Percentiles rank a stretch among this genome's conserved stretches.
These are phyloP conservation scores for Nymphicus hollandicus DNA, from an alignment of 2,113 vertebrate species.

Conservation along the genomic window DNA sequence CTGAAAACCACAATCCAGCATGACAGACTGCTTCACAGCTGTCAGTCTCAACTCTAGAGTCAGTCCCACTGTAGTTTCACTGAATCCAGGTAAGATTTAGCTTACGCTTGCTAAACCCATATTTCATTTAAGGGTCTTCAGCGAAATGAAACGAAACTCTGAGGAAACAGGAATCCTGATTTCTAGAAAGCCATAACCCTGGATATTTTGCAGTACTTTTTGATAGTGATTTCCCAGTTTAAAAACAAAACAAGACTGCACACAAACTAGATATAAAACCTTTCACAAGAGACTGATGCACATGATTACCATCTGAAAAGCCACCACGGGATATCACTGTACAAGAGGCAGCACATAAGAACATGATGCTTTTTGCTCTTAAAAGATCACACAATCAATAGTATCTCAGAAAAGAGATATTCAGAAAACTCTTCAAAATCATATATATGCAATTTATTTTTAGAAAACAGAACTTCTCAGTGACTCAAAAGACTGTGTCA, in stretches of 20 bases:
- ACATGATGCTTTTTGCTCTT: background rate
- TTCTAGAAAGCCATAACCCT: background rate
- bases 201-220: background rate
- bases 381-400: background rate
- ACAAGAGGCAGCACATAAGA: rapidly evolving
- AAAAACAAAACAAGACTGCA: background rate
- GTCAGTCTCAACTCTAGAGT: background rate
- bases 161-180: background rate
- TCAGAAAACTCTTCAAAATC: background rate
- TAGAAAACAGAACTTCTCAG: background rate
- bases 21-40: background rate
- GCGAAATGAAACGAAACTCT: background rate
- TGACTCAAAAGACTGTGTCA: background rate
- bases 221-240: background rate
- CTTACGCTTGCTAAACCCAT: background rate
- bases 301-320: background rate
- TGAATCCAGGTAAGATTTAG: background rate
- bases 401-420: background rate
- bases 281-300: background rate
- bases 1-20: background rate
- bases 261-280: background rate
- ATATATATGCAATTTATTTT: background rate
- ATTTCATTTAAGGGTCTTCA: background rate
- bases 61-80: background rate
- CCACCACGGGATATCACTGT: rapidly evolving